Conservation (phyloP, 2,113 vertebrate genomes). For the Rhinolophus sinicus region DNA sequence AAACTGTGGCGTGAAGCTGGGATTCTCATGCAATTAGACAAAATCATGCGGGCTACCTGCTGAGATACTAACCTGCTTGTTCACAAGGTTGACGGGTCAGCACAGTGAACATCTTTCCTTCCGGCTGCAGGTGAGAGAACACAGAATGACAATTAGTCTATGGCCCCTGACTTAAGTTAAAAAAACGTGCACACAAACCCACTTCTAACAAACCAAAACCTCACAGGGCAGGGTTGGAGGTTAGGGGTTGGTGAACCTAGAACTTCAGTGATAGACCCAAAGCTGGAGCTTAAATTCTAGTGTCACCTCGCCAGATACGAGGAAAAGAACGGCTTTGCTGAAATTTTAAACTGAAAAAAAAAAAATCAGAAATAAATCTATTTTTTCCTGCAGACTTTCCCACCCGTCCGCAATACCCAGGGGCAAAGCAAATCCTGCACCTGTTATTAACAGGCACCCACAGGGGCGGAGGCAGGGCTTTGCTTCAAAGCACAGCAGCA, state of each 20-base stretch:
- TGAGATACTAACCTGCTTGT: constrained; percentile 76
- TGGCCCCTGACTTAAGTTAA: not conserved
- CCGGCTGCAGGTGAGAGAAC: constrained; percentile 47
- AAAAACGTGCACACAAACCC: not conserved
- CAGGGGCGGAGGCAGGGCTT: not conserved
- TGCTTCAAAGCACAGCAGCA: not conserved
- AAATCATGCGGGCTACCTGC: not conserved
- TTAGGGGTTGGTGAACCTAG: not conserved
- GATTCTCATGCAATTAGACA: not conserved
- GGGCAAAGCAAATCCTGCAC: not conserved
- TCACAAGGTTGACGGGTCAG: constrained; percentile 50
- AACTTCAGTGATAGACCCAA: not conserved
- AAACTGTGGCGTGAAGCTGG: not conserved
- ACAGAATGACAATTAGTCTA: not conserved
- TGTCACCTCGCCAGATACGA: not conserved
- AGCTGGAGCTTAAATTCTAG: not conserved
- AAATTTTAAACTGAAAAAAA: not conserved
- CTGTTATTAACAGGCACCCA: not conserved
- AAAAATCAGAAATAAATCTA: not conserved
- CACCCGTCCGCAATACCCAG: not conserved
- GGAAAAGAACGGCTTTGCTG: not conserved
- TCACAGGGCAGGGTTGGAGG: no score
- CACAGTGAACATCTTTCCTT: constrained; percentile 53
- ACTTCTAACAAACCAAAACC: not conserved
- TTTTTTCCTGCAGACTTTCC: not conserved